Base-by-base conservation (phyloP, 1,140 invertebrate species). In the Eumaeus atala region DNA sequence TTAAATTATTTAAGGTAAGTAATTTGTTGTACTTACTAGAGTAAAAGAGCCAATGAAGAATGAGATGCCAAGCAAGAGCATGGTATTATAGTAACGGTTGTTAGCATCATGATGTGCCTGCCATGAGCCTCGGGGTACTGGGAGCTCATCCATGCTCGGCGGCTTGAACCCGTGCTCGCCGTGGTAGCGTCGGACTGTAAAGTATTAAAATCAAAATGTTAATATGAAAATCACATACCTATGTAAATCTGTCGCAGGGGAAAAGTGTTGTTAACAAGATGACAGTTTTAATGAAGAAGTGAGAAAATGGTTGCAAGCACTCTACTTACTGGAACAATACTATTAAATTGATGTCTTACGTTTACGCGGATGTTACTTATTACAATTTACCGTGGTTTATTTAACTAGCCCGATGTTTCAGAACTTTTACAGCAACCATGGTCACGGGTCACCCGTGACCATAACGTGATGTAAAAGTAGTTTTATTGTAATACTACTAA, bases 111-210 rank as follows among this genome's bases (percentile, higher is more conserved):
- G 74, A 33, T 90, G 70, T 14, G 92, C 90, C 66, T 93, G 85
- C 94, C 94, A 96, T 9, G 91, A 91, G 18, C 94, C 94, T 48
- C 88, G 80, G 5, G 94, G 93, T 11, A 91, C 88, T 4, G 92
- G 92, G 69, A 95, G 70, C 64, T 95, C 93, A 70, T 95, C 92
- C 90, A 94, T 91, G 10, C 87, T 90, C 12, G 90, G 72, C 3
- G 83, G 66, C 64, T 28, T 28, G 21, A 28, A 28, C 21, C 21
- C 21, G 21, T 65, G 64, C 0, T 68, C 70, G 0, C 59, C 72
- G 47, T 83, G 77, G 67, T 86, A 84, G 47, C 80, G 79, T 0
- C 83, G 70, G n/a, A 79, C 82, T 85, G 60, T 0, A 54, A 67
- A 54, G 59, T 2, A 54, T 28, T 59, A 9, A 40, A 10, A 48